Conservation (phyloP, 1,140 invertebrate genomes). For the Orchestia grillus region DNA sequence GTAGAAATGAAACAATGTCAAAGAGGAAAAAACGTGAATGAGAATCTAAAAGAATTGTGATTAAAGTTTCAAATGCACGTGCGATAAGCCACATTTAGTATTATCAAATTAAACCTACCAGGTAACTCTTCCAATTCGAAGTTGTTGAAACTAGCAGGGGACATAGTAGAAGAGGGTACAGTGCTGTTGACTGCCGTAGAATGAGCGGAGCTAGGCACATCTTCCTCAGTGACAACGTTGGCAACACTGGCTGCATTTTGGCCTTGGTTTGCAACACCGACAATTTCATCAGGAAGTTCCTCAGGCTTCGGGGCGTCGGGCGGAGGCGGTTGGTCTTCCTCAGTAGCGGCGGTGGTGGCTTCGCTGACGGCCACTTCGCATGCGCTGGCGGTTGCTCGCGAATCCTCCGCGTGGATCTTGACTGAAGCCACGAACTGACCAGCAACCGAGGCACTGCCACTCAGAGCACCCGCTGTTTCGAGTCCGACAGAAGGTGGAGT, state of each 20-base stretch:
- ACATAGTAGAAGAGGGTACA: neutral
- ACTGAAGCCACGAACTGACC: neutral
- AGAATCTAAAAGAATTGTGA: neutral
- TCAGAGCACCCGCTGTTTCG: neutral
- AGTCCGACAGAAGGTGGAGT: neutral
- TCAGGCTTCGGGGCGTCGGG: neutral
- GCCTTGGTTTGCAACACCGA: neutral
- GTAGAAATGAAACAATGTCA: neutral
- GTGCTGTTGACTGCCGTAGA: neutral
- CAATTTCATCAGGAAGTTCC: neutral
- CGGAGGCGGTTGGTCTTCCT: neutral
- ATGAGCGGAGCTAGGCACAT: neutral
- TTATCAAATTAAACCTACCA: neutral
- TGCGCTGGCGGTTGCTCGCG: slow-evolving; percentile 6
- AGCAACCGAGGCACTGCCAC: neutral
- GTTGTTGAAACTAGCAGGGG: neutral
- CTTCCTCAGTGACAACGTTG: neutral
- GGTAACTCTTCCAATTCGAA: neutral
- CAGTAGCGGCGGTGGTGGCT: slow-evolving; percentile 28
- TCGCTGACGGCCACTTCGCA: neutral
- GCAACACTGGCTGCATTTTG: neutral
- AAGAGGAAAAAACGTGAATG: neutral
- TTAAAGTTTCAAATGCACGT: neutral
- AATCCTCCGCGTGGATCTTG: slow-evolving; percentile 1
- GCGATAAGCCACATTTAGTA: neutral